Conservation (phyloP, 2,888 invertebrate species). For the Monopis laevigella region DNA sequence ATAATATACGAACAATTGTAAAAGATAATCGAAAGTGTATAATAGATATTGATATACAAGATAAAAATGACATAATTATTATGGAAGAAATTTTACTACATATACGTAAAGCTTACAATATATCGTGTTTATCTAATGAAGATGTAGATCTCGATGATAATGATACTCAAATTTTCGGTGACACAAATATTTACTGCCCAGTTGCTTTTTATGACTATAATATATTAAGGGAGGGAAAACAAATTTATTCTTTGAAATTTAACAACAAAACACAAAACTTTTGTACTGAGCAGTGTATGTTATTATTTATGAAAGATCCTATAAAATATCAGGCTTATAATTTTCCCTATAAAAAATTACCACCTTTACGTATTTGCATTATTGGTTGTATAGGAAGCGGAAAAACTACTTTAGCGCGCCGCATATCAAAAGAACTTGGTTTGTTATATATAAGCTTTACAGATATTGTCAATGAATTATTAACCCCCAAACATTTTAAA, state of each 20-base stretch:
- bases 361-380: slow-evolving; percentile 65
- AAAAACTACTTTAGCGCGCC: slow-evolving; percentile 55
- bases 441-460: slow-evolving; percentile 60
- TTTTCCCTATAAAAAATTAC: slow-evolving; percentile 47
- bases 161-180: slow-evolving; percentile 54
- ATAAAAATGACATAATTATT: slow-evolving; percentile 43
- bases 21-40: neutral
- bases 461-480: slow-evolving; percentile 35
- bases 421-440: slow-evolving; percentile 64
- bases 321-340: slow-evolving; percentile 51
- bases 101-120: slow-evolving; percentile 39
- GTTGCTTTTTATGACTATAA: slow-evolving; percentile 61
- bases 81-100: slow-evolving; percentile 42
- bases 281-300: slow-evolving; percentile 51
- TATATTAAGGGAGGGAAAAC: slow-evolving; percentile 70
- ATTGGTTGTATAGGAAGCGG: slow-evolving; percentile 65
- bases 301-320: slow-evolving; percentile 58
- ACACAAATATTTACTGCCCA: slow-evolving; percentile 70
- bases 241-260: slow-evolving; percentile 57
- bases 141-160: slow-evolving; percentile 35
- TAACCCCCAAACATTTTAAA: slow-evolving; percentile 49
- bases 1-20: slow-evolving; percentile 3
- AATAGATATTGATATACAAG: slow-evolving; percentile 53
- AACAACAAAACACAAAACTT: slow-evolving; percentile 64
- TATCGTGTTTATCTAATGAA: slow-evolving; percentile 25